Evolutionary conservation across 2,888 invertebrate genomes (phyloP), one percentile per base, ranked within the genome.

Genomic region (Euclidia mi): DNA sequence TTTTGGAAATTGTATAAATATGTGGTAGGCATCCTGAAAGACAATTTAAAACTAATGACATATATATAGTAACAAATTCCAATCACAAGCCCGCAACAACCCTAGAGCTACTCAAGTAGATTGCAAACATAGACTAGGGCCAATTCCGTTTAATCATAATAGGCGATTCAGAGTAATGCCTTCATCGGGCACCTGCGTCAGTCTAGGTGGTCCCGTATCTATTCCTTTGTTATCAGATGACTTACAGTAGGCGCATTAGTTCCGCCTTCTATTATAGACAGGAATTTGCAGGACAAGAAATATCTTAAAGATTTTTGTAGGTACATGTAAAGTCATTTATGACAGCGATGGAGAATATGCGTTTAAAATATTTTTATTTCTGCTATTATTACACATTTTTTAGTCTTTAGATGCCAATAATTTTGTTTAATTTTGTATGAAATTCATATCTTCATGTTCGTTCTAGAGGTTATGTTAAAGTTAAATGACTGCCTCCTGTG

Each of bases 131-230:
- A 84, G 87, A 87, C 86, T 81, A 80, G 65, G 65, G 63, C 68
- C 84, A 83, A 87, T 88, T 86, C 83, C 79, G 79, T 78, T 87
- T 87, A 90, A 91, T 92, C 89, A 88, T 91, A 91, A 92, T 91
- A 80, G 90, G 74, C 82, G 85, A 87, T 89, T 90, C 88, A 81
- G 82, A 81, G 83, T 92, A 91, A 94, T 94, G 89, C 91, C 92
- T 92, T 92, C 91, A 92, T 92, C 84, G 88, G 78, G 81, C 90
- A 92, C 91, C 90, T 91, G 91, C 81, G 82, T 71, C 76, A 65
- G 71, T 59, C 67, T 81, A 76, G 81, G 83, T 79, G 77, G 81
- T 81, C 81, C 70, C 55, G 67, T 62, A 61, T 44, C 53, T 51
- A 58, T 74, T 63, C 57, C 71, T 49, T 75, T 67, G 70, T 68